These are phyloP conservation scores for Panorpa germanica DNA, from an alignment of 2,888 invertebrate species.

Conservation along the genomic window DNA sequence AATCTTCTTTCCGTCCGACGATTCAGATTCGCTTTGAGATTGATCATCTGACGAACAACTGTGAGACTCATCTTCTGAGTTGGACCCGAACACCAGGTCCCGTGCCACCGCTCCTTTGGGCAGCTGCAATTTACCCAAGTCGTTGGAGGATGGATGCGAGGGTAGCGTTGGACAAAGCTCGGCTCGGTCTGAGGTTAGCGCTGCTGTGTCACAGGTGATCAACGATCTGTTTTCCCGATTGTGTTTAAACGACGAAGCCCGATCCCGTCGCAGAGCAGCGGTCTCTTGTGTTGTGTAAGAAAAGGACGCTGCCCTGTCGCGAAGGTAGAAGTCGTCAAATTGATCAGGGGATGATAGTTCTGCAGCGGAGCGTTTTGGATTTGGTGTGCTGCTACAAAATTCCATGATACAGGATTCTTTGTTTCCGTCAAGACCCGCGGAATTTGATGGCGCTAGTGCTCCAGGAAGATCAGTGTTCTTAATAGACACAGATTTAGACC, in stretches of 20 bases:
- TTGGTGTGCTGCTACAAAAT: slow-evolving; percentile 15
- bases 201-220: slow-evolving; percentile 21
- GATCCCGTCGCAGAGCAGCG: neutral
- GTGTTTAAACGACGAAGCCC: neutral
- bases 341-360: neutral
- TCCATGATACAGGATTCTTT: slow-evolving; percentile 14
- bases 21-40: too few relatives aligned
- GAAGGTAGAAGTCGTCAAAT: slow-evolving; percentile 9
- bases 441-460: slow-evolving; percentile 14
- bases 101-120: slow-evolving; percentile 46
- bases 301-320: slow-evolving; percentile 7
- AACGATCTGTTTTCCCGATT: slow-evolving; percentile 12
- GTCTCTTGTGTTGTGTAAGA: neutral
- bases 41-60: too few relatives aligned
- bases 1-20: too few relatives aligned
- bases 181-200: slow-evolving; percentile 17
- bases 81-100: slow-evolving; percentile 44
- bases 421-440: slow-evolving; percentile 10
- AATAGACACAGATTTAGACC: slow-evolving; percentile 25
- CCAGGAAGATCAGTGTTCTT: slow-evolving; percentile 16
- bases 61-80: slow-evolving; percentile 38
- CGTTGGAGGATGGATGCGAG: slow-evolving; percentile 19
- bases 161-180: slow-evolving; percentile 17
- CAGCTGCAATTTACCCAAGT: slow-evolving; percentile 22
- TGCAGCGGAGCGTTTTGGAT: slow-evolving; percentile 13